Evolutionary conservation across 2,113 vertebrate genomes (phyloP).

Genomic region (Amia ocellicauda): DNA sequence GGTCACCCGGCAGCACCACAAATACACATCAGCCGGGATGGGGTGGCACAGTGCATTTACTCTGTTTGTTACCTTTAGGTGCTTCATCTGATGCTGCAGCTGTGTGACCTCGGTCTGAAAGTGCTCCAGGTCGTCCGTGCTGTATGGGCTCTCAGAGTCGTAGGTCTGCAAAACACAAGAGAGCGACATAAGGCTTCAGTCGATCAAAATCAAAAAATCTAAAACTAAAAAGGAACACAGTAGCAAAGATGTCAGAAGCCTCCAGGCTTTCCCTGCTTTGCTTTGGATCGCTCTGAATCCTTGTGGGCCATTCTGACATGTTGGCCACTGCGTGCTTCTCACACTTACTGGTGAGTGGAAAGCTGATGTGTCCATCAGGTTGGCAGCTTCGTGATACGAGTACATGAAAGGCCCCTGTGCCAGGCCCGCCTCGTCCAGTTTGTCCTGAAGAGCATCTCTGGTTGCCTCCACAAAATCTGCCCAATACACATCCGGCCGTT

Average conservation of each 20-base stretch:
- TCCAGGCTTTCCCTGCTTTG: no score
- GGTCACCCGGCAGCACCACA: no score
- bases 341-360: slow-evolving; percentile 78
- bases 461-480: slow-evolving; percentile 79
- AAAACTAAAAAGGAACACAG: no score
- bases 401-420: slow-evolving; percentile 71
- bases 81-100: slow-evolving; percentile 72
- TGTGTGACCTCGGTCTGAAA: slow-evolving; percentile 75
- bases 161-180: slow-evolving; percentile 55
- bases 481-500: background rate
- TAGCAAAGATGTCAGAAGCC: no score
- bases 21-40: no score
- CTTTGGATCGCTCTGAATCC: background rate
- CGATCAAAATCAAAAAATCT: no score
- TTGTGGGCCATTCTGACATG: background rate
- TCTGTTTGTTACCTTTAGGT: slow-evolving; percentile 68
- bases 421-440: slow-evolving; percentile 69
- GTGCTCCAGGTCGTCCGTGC: slow-evolving; percentile 75
- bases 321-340: background rate
- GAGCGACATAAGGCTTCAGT: background rate
- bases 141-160: slow-evolving; percentile 68
- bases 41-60: background rate
- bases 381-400: slow-evolving; percentile 80
- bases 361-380: slow-evolving; percentile 80
- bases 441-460: slow-evolving; percentile 65